These are phyloP conservation scores for silkworm (Bombyx mori) DNA, from an alignment of 1,140 invertebrate species.

Conservation along the genomic window DNA sequence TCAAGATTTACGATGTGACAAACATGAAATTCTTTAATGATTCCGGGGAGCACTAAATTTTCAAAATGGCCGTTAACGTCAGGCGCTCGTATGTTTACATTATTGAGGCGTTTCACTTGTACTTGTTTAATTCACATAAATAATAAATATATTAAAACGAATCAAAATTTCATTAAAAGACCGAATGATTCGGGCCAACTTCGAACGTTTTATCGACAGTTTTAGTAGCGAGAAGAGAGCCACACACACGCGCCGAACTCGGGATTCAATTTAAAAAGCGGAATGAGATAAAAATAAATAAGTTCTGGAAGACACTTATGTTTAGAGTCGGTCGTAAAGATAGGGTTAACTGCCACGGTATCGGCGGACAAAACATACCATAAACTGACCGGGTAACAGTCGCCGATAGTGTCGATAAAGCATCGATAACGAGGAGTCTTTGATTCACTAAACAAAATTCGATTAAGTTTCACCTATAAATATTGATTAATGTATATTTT, in stretches of 20 bases:
- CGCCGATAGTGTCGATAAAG: constrained; percentile 29
- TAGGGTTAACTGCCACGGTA: constrained; percentile 65
- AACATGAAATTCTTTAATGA: constrained; percentile 25
- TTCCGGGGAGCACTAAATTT: constrained; percentile 30
- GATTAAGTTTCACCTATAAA: too few relatives aligned
- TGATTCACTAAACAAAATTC: too few relatives aligned
- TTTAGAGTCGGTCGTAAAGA: constrained; percentile 67
- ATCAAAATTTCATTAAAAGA: constrained; percentile 60
- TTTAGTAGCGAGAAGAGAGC: constrained; percentile 53
- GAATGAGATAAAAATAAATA: constrained; percentile 69
- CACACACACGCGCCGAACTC: constrained; percentile 55
- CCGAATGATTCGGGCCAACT: constrained; percentile 36
- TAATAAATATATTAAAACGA: constrained; percentile 44
- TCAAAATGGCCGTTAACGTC: constrained; percentile 35
- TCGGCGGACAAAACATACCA: constrained; percentile 64
- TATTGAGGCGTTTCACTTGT: constrained; percentile 36
- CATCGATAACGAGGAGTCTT: constrained; percentile 11
- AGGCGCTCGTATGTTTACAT: constrained; percentile 26
- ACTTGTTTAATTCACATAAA: constrained; percentile 46
- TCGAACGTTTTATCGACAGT: constrained; percentile 60
- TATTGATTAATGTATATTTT: too few relatives aligned
- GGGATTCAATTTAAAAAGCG: constrained; percentile 67
- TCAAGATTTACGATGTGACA: constrained; percentile 40
- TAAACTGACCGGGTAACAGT: constrained; percentile 54
- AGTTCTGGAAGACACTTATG: constrained; percentile 65